Conservation (phyloP, 2,888 invertebrate genomes). For the Cryptops parisi region DNA sequence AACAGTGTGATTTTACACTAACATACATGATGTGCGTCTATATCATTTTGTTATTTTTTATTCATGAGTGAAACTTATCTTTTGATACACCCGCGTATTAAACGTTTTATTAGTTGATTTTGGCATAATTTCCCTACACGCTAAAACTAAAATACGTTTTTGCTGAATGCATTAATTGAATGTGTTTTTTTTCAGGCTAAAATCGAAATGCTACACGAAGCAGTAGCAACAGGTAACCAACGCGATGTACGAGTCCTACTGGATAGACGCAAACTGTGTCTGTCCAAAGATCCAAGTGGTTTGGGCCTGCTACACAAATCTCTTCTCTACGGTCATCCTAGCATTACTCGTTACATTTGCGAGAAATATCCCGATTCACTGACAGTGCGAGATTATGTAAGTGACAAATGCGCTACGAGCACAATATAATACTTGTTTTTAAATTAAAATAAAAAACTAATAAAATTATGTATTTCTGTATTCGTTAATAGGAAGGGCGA, state of each 20-base stretch:
- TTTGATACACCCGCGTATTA: too few species aligned
- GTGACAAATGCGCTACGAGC: slow-evolving; percentile 22
- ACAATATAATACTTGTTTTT: not conserved
- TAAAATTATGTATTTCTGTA: too few species aligned
- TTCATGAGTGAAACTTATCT: too few species aligned
- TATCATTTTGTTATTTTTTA: too few species aligned
- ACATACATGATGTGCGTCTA: too few species aligned
- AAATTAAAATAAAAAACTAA: not conserved
- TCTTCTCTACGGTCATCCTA: slow-evolving; percentile 64
- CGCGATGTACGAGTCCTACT: slow-evolving; percentile 68
- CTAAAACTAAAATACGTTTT: too few species aligned
- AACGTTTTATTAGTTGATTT: too few species aligned
- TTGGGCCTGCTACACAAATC: slow-evolving; percentile 70
- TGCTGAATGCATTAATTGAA: too few species aligned
- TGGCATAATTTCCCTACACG: too few species aligned
- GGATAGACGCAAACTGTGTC: slow-evolving; percentile 59
- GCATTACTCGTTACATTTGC: slow-evolving; percentile 61
- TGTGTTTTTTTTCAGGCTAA: slow-evolving; percentile 48
- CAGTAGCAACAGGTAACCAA: slow-evolving; percentile 69
- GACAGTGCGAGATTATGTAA: slow-evolving; percentile 73
- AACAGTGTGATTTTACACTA: too few species aligned
- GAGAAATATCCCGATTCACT: slow-evolving; percentile 56
- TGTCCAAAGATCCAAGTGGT: slow-evolving; percentile 34
- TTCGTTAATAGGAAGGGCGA: slow-evolving; percentile 54
- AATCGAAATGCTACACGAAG: slow-evolving; percentile 73